Conservation (phyloP, 2,888 invertebrate genomes). For the Agapetus fuscipes region DNA sequence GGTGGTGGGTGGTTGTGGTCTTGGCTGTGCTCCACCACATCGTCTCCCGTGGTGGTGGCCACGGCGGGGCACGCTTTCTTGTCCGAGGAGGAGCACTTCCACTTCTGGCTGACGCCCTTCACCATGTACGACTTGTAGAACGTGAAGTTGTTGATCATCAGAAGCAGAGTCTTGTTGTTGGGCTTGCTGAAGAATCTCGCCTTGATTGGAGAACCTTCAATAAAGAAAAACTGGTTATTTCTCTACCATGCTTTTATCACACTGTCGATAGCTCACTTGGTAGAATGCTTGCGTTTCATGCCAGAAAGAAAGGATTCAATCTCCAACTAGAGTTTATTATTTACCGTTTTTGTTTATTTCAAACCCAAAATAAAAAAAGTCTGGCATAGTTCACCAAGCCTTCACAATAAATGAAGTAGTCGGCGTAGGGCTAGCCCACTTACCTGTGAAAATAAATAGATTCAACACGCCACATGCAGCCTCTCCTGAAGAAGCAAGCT, state of each 20-base stretch:
- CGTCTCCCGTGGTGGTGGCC: conserved; percentile 40
- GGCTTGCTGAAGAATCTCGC: neutral
- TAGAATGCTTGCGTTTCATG: no score
- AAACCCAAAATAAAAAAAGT: no score
- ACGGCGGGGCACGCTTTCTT: conserved; percentile 43
- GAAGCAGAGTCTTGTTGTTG: conserved; percentile 38
- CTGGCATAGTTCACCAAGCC: no score
- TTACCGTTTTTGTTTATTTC: no score
- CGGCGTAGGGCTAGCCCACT: no score
- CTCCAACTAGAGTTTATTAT: no score
- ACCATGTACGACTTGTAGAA: conserved; percentile 43
- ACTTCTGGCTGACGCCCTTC: conserved; percentile 43
- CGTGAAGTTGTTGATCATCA: conserved; percentile 42
- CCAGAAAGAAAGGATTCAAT: neutral
- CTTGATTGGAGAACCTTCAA: neutral
- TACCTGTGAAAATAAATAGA: no score
- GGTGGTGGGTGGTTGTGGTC: conserved; percentile 40
- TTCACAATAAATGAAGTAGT: no score
- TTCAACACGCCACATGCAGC: no score
- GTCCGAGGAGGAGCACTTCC: conserved; percentile 44
- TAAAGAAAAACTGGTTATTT: neutral
- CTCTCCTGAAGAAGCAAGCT: no score
- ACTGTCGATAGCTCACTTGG: no score
- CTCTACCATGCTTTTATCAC: no score
- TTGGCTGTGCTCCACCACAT: conserved; percentile 32